phyloP scores from a whole-genome alignment of 2,797 vertebrate species.

The Liasis olivaceus region DNA sequence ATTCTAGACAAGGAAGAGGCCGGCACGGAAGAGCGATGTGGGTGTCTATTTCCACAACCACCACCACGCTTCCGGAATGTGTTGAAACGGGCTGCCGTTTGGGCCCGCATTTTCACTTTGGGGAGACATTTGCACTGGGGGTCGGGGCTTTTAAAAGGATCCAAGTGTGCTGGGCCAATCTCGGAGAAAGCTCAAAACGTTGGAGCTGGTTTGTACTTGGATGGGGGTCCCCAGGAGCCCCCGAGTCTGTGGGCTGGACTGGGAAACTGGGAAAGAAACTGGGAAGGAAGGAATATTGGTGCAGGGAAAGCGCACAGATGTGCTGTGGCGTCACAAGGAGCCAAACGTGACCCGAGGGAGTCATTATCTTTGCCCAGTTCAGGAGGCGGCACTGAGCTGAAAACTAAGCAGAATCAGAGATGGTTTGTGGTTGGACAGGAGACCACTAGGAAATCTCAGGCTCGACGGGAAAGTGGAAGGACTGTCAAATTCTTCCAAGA shows the following conservation, averaged over 20 bases:
- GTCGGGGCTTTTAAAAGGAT: neutral
- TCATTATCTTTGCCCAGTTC: neutral
- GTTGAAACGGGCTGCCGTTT: neutral
- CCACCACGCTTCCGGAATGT: neutral
- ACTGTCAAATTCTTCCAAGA: neutral
- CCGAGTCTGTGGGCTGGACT: neutral
- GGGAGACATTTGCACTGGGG: neutral
- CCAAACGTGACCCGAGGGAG: neutral
- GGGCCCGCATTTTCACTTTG: neutral
- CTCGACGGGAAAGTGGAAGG: neutral
- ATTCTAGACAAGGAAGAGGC: neutral
- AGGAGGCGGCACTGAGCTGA: neutral
- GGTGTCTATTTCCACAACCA: neutral
- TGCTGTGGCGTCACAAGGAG: neutral
- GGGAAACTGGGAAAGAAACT: neutral
- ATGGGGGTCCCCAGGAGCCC: neutral
- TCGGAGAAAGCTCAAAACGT: neutral
- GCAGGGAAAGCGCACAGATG: neutral
- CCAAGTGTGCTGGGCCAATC: neutral
- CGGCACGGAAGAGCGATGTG: neutral
- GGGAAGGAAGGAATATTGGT: neutral
- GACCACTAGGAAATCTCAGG: neutral
- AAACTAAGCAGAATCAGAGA: neutral
- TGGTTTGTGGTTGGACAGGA: neutral
- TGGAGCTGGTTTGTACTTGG: neutral